phyloP scores from a whole-genome alignment of 2,797 vertebrate genomes.

The Pelobates cultripes region DNA sequence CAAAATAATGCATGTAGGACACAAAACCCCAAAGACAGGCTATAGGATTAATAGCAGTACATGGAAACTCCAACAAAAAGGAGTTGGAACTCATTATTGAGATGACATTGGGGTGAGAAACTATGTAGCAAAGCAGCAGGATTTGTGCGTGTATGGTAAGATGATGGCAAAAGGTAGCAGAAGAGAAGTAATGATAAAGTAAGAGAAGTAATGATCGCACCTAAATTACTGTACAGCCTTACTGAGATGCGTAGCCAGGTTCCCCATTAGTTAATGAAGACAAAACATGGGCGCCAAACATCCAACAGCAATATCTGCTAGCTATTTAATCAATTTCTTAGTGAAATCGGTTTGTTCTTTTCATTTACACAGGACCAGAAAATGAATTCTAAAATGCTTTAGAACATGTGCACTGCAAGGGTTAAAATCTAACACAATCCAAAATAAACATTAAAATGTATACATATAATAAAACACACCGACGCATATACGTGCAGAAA shows the following conservation, averaged over 20 bases:
- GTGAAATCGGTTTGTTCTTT: no score
- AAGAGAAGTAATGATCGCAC: background rate
- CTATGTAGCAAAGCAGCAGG: background rate
- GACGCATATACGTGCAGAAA: no score
- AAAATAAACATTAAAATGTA: no score
- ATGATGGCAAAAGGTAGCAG: no score
- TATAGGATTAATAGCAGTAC: conserved; percentile 29
- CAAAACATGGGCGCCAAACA: background rate
- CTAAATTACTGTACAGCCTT: background rate
- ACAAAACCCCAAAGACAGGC: conserved; percentile 3
- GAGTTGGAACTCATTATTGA: conserved; percentile 31
- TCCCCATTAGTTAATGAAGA: background rate
- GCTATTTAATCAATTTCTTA: no score
- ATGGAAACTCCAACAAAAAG: background rate
- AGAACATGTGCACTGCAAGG: no score
- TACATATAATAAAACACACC: no score
- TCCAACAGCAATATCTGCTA: no score
- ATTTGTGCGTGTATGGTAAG: background rate
- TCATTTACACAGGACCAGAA: no score
- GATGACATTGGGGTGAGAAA: conserved; percentile 2
- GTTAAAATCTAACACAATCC: no score
- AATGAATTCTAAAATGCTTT: no score
- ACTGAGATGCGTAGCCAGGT: background rate
- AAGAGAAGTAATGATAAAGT: background rate
- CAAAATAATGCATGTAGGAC: conserved; percentile 39